Evolutionary conservation across 1,140 invertebrate species (phyloP).

Genomic region (Plectrocnemia conspersa): DNA sequence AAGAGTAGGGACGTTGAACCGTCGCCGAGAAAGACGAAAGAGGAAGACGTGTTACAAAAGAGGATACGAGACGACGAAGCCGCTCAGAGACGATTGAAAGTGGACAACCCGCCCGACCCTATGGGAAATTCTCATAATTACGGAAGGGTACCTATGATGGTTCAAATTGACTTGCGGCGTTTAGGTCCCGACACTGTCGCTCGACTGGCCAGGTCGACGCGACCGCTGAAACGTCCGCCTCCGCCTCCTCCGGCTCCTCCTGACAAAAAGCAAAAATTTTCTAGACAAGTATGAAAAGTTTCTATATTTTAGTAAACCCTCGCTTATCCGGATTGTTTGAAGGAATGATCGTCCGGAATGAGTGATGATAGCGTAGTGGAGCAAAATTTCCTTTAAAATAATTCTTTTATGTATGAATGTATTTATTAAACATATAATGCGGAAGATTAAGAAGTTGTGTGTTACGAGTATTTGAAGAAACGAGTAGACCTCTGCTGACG

Average conservation of each 20-base stretch:
- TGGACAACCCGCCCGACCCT: neutral
- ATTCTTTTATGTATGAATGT: no score
- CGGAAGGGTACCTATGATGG: constrained; percentile 19
- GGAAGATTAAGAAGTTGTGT: no score
- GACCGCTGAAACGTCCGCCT: constrained; percentile 34
- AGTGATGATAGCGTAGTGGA: no score
- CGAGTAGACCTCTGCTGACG: no score
- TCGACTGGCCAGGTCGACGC: constrained; percentile 9
- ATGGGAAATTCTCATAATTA: neutral
- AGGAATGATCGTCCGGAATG: no score
- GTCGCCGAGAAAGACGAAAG: constrained; percentile 21
- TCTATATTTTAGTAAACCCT: no score
- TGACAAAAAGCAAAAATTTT: constrained; percentile 30
- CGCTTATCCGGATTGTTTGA: no score
- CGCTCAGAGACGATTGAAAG: constrained; percentile 1
- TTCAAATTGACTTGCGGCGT: constrained; percentile 37
- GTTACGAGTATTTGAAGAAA: no score
- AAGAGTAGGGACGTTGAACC: constrained; percentile 12
- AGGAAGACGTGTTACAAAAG: constrained; percentile 27
- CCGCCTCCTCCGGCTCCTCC: constrained; percentile 34
- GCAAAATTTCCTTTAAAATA: no score
- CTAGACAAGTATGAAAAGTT: constrained; percentile 22
- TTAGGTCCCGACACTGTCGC: constrained; percentile 23
- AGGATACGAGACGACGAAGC: constrained; percentile 29
- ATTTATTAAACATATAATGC: no score